Conservation (phyloP, 2,888 invertebrate genomes). For the Kryphioiulus occultus region DNA sequence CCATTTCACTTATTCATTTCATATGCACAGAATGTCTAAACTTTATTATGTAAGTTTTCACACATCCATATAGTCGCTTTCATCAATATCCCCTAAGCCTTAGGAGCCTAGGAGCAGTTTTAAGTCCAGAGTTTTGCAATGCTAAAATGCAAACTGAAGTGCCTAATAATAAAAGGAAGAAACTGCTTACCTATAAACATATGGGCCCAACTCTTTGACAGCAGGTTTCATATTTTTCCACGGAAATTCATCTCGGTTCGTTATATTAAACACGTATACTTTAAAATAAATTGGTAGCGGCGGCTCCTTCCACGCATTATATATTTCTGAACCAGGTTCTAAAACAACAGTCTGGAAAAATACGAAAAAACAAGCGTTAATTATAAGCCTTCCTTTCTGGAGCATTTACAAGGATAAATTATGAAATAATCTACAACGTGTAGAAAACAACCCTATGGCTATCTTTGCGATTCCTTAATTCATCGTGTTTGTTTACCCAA, state of each 20-base stretch:
- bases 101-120: not conserved
- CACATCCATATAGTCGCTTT: too few species aligned
- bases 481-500: not conserved
- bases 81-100: too few species aligned
- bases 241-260: conserved; percentile 52
- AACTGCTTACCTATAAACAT: conserved; percentile 46
- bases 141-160: not conserved
- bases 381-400: not conserved
- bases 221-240: conserved; percentile 46
- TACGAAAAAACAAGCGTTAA: not conserved
- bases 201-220: conserved; percentile 51
- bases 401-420: conserved; percentile 14
- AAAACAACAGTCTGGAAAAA: conserved; percentile 47
- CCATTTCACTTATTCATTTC: too few species aligned
- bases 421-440: not conserved
- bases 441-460: conserved; percentile 16
- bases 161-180: not conserved
- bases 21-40: too few species aligned
- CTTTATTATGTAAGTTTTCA: too few species aligned
- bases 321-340: conserved; percentile 45
- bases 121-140: not conserved
- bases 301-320: conserved; percentile 50
- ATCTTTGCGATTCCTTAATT: not conserved
- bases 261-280: conserved; percentile 52
- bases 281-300: conserved; percentile 49